Base-by-base conservation (phyloP, 2,888 invertebrate species). In the Ecliptopera silaceata region DNA sequence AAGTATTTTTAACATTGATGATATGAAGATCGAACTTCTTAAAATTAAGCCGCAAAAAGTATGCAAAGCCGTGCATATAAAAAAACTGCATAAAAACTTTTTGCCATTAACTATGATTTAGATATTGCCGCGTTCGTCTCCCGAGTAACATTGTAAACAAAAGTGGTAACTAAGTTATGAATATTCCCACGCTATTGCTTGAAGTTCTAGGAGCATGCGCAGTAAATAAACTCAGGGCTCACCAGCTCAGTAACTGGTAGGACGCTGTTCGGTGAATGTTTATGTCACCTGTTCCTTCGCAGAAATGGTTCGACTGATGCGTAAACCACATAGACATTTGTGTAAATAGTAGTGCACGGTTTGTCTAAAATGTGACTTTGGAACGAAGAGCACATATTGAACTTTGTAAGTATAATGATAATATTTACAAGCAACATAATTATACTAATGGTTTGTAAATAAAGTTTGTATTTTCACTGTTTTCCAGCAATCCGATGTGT, bases 101-200 rank as follows among this genome's bases (percentile, higher is more conserved):
- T 10, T 29, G 26, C 48, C 48, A 53, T 58, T 45, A 39, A 58
- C 49, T 53, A 44, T 58, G 53, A 53, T 58, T 57, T 57, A 32
- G 49, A 47, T 46, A 47, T 45, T 49, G 44, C 39, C n/a, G 20
- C 32, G 49, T 58, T 39, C 57, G 53, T 58, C 57, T 58, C 57
- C 44, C 12, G 53, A 49, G 53, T 53, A 53, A 58, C 48, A 58
- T 58, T 58, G 57, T 58, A 58, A 58, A 58, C 53, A 58, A 58
- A 58, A 58, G 57, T 58, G 53, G 49, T 53, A 58, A 58, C 52
- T 58, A 58, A 58, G 57, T 58, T 58, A 58, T 58, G 53, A 58
- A 58, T 53, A 53, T 58, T 58, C 52, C 48, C 57, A 52, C 52
- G 57, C 41, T 53, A 57, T 52, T 47, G 48, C 57, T 39, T 46